Conservation (phyloP, 2,797 vertebrate species). For the Muscicapa striata region DNA sequence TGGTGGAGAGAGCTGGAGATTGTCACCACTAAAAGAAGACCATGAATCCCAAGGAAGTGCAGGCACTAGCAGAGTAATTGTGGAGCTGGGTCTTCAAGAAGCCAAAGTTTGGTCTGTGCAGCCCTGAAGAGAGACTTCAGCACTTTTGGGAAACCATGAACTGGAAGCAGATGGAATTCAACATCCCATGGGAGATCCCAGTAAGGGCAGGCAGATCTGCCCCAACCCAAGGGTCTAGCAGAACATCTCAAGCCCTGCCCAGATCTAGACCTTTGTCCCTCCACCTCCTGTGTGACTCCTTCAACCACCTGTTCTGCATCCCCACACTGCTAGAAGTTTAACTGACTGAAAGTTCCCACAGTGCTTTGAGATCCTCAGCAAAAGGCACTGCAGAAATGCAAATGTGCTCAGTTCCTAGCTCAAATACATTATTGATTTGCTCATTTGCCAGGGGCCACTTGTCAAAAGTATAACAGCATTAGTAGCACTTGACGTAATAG, state of each 20-base stretch:
- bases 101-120: not conserved
- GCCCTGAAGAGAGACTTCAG: not conserved
- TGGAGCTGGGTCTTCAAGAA: not conserved
- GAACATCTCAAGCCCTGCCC: not conserved
- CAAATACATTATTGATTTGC: constrained; percentile 59
- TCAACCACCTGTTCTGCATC: not conserved
- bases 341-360: not conserved
- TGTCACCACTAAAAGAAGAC: not conserved
- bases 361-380: not conserved
- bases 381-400: constrained; percentile 27
- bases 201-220: not conserved
- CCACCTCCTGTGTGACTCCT: not conserved
- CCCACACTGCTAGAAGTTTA: not conserved
- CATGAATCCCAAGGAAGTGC: not conserved
- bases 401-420: not conserved
- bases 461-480: constrained; percentile 64
- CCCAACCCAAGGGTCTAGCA: not conserved
- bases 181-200: not conserved
- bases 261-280: not conserved
- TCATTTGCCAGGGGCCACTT: constrained; percentile 59
- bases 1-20: not conserved
- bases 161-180: not conserved
- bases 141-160: not conserved
- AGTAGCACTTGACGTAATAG: constrained; percentile 59
- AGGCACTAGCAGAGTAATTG: not conserved